A percentile compares a stretch with the other conserved stretches of the same genome.
These are phyloP conservation scores for Linepithema humile DNA, from an alignment of 1,140 invertebrate genomes.

Conservation along the genomic window DNA sequence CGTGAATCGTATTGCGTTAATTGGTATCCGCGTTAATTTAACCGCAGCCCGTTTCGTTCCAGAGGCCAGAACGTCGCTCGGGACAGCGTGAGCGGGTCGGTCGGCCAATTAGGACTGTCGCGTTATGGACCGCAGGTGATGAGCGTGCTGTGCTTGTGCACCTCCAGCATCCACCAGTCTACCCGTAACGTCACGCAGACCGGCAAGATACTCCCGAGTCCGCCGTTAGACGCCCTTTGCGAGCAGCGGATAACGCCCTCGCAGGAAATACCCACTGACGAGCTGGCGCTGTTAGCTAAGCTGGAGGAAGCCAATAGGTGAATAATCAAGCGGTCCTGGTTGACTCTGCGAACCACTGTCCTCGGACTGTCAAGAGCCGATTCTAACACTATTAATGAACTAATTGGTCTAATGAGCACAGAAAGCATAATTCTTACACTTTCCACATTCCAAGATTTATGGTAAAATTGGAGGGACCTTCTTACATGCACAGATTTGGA, in stretches of 20 bases:
- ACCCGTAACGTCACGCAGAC: slow-evolving; percentile 53
- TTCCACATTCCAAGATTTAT: not conserved
- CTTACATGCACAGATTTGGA: slow-evolving; percentile 13
- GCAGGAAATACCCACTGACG: slow-evolving; percentile 84
- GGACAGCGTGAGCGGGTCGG: slow-evolving; percentile 47
- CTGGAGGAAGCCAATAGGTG: slow-evolving; percentile 96
- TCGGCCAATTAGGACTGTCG: slow-evolving; percentile 64
- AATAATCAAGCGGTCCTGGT: slow-evolving; percentile 39
- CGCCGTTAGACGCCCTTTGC: slow-evolving; percentile 42
- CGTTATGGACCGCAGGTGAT: slow-evolving; percentile 74
- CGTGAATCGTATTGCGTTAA: slow-evolving; percentile 5
- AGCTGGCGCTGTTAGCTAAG: slow-evolving; percentile 94
- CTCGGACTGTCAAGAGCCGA: not conserved
- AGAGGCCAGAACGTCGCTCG: slow-evolving; percentile 25
- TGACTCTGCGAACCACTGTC: not conserved
- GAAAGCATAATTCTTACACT: not conserved
- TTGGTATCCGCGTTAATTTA: not conserved
- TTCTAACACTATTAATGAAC: no score
- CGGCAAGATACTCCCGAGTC: slow-evolving; percentile 60
- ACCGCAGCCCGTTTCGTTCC: slow-evolving; percentile 6
- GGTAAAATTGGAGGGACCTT: not conserved
- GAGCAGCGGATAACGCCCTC: slow-evolving; percentile 60
- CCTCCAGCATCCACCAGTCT: slow-evolving; percentile 57
- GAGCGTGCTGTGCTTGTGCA: slow-evolving; percentile 72
- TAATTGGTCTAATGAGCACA: not conserved